A percentile compares a stretch with the other conserved stretches of the same genome.
phyloP scores from a whole-genome alignment of 2,113 vertebrate species.

The Chaetodon trifascialis region DNA sequence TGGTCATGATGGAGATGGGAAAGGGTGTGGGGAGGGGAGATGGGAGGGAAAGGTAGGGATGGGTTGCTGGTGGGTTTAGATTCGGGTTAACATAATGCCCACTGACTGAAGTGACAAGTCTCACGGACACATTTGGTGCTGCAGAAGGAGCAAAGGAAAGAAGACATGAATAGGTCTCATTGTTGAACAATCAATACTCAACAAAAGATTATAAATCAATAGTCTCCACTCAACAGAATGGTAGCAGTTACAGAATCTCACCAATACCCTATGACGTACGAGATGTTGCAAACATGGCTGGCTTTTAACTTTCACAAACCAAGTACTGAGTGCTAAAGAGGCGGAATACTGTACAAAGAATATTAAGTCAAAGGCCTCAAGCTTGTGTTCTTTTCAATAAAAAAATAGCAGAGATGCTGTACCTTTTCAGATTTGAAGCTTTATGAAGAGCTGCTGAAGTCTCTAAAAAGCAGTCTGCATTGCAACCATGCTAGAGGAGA shows the following conservation, averaged over 20 bases:
- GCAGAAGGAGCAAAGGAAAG: constrained; percentile 48
- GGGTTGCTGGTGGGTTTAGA: constrained; percentile 56
- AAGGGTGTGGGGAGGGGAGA: constrained; percentile 50
- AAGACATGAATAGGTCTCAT: not conserved
- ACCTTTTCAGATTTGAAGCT: constrained; percentile 50
- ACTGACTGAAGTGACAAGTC: constrained; percentile 48
- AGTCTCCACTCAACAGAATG: not conserved
- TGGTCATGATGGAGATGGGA: constrained; percentile 91
- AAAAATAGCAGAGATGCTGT: not conserved
- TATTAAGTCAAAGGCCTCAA: not conserved
- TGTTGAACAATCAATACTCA: not conserved
- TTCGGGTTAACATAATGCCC: constrained; percentile 67
- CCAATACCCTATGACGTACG: not conserved
- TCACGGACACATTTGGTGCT: constrained; percentile 68
- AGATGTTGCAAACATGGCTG: not conserved
- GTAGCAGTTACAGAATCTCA: not conserved
- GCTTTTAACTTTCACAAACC: not conserved
- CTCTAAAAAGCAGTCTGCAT: constrained; percentile 38
- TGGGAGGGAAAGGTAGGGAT: constrained; percentile 60
- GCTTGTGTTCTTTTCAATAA: not conserved
- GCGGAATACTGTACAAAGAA: not conserved
- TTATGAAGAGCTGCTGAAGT: constrained; percentile 17
- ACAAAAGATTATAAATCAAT: not conserved
- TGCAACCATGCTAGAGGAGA: constrained; percentile 11
- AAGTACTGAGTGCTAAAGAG: not conserved